Conservation (phyloP, 1,140 invertebrate species). For the Calephelis nemesis region DNA sequence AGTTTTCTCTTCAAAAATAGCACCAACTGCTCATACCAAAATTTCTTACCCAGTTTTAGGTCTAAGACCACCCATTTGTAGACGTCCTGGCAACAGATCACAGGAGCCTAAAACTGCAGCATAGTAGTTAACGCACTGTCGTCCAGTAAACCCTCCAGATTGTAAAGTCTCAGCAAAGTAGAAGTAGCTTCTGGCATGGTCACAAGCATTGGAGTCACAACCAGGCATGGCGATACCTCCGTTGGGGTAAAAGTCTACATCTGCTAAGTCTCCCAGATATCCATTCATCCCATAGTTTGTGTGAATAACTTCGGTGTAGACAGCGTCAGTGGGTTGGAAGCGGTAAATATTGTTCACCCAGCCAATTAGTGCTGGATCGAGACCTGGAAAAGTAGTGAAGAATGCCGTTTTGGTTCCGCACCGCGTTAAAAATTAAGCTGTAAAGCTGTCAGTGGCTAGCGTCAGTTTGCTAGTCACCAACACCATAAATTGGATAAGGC, state of each 20-base stretch:
- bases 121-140: slow-evolving; percentile 45
- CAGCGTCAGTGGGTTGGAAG: slow-evolving; percentile 79
- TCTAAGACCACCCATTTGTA: slow-evolving; percentile 51
- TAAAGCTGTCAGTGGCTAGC: too few species aligned
- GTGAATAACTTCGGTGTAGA: slow-evolving; percentile 83
- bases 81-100: slow-evolving; percentile 31
- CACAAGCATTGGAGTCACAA: slow-evolving; percentile 73
- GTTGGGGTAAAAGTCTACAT: slow-evolving; percentile 85
- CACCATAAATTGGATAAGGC: too few species aligned
- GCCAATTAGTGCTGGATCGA: slow-evolving; percentile 78
- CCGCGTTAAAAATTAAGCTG: too few species aligned
- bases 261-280: slow-evolving; percentile 72
- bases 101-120: slow-evolving; percentile 43
- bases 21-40: not conserved
- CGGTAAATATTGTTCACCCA: slow-evolving; percentile 63
- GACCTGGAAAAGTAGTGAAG: slow-evolving; percentile 37
- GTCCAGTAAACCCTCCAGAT: slow-evolving; percentile 51
- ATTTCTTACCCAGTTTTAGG: slow-evolving; percentile 50
- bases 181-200: slow-evolving; percentile 47
- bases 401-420: too few species aligned
- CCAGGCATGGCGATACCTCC: slow-evolving; percentile 83
- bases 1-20: too few species aligned
- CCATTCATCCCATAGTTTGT: slow-evolving; percentile 79
- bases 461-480: too few species aligned
- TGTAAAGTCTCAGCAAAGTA: slow-evolving; percentile 56